Percentiles rank a stretch among this genome's conserved stretches.
Evolutionary conservation across 2,888 invertebrate species (phyloP).

Genomic region (Agonopterix heracliana): DNA sequence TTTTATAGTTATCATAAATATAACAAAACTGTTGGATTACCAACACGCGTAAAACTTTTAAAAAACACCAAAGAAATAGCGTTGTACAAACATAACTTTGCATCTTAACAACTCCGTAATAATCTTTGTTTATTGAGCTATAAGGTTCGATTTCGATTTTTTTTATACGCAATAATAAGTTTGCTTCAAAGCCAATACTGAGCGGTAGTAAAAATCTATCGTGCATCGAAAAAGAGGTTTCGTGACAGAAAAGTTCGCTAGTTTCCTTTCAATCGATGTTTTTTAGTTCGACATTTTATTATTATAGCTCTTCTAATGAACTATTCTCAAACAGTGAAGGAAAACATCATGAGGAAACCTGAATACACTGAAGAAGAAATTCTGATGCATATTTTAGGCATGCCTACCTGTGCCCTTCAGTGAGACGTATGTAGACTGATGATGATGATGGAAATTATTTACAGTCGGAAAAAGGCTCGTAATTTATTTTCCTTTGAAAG

Average conservation of each 20-base stretch:
- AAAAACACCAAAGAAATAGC: conserved; percentile 41
- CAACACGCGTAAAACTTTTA: conserved; percentile 44
- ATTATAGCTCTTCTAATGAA: conserved; percentile 43
- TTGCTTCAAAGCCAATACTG: conserved; percentile 39
- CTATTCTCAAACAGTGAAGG: too few species aligned
- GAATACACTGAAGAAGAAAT: too few species aligned
- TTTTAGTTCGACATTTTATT: conserved; percentile 38
- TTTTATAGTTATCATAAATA: conserved; percentile 71
- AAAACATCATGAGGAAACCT: too few species aligned
- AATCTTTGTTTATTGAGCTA: neutral
- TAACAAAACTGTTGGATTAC: conserved; percentile 46
- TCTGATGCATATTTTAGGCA: too few species aligned
- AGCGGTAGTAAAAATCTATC: conserved; percentile 63
- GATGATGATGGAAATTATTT: too few species aligned
- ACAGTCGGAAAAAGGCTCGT: conserved; percentile 9
- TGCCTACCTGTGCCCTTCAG: too few species aligned
- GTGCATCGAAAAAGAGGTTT: conserved; percentile 57
- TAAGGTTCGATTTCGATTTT: conserved; percentile 29
- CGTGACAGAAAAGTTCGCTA: conserved; percentile 59
- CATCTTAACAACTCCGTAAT: conserved; percentile 10
- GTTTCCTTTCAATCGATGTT: conserved; percentile 59
- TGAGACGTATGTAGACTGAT: too few species aligned
- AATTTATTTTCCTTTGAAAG: conserved; percentile 28
- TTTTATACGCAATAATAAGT: conserved; percentile 15
- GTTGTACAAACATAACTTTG: conserved; percentile 25